A percentile compares a stretch with the other conserved stretches of the same genome.
Conservation (phyloP, 2,797 vertebrate species). For the Knipowitschia caucasica region DNA sequence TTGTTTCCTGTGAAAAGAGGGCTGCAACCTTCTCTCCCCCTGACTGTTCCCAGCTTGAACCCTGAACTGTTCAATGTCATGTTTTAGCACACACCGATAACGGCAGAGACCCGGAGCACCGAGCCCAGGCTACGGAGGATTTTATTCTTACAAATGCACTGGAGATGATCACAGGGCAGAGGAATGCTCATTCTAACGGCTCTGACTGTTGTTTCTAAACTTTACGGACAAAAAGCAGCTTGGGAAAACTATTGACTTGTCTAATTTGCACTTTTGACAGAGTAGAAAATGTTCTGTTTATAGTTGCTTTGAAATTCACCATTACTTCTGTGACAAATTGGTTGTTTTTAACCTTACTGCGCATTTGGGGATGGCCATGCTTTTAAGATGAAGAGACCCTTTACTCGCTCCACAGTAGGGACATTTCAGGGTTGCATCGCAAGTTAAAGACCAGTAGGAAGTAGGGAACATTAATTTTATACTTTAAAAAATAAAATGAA, state of each 20-base stretch:
- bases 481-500: too few relatives aligned
- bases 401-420: too few relatives aligned
- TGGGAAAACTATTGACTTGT: not conserved
- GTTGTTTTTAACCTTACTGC: too few relatives aligned
- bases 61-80: constrained; percentile 65
- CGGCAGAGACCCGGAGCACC: constrained; percentile 55
- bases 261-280: not conserved
- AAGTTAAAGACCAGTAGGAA: too few relatives aligned
- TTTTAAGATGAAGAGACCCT: too few relatives aligned
- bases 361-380: too few relatives aligned
- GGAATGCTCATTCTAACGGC: constrained; percentile 56
- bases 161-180: constrained; percentile 47
- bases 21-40: constrained; percentile 65
- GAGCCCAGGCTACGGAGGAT: constrained; percentile 43
- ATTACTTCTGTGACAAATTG: not conserved
- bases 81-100: constrained; percentile 55
- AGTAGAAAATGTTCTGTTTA: too few relatives aligned
- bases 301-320: too few relatives aligned
- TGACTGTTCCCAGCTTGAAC: constrained; percentile 50
- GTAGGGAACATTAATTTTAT: too few relatives aligned
- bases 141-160: constrained; percentile 43
- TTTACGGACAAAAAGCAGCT: constrained; percentile 17
- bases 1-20: constrained; percentile 78
- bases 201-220: constrained; percentile 13
- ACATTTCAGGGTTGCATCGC: too few relatives aligned